Conservation (phyloP, 2,113 vertebrate species). For the Danionella cerebrum region DNA sequence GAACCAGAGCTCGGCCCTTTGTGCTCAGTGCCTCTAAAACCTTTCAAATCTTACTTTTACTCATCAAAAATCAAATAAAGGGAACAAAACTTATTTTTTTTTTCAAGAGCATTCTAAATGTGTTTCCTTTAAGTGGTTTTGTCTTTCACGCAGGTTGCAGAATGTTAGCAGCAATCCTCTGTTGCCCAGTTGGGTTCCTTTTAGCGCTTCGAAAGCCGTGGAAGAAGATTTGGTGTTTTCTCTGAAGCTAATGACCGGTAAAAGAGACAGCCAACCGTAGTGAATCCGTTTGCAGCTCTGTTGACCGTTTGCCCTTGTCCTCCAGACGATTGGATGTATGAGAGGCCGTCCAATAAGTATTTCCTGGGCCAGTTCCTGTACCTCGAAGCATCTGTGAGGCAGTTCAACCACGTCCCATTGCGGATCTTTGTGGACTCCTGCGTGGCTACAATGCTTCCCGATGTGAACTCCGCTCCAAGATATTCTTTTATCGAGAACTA, state of each 20-base stretch:
- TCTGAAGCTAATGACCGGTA: slow-evolving; percentile 29
- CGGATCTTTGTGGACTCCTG: slow-evolving; percentile 33
- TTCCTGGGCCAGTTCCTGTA: slow-evolving; percentile 23
- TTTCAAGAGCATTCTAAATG: too few relatives aligned
- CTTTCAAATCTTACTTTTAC: too few relatives aligned
- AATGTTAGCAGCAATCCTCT: slow-evolving; percentile 26
- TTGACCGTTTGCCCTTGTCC: neutral
- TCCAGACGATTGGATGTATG: slow-evolving; percentile 27
- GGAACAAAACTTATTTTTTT: too few relatives aligned
- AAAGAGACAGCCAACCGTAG: too few relatives aligned
- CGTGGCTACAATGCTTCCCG: slow-evolving; percentile 25
- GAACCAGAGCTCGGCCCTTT: too few relatives aligned
- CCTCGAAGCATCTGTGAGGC: slow-evolving; percentile 11
- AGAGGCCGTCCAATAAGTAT: slow-evolving; percentile 15
- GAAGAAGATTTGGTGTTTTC: slow-evolving; percentile 10
- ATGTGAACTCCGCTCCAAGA: neutral
- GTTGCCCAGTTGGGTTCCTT: slow-evolving; percentile 10
- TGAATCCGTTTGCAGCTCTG: too few relatives aligned
- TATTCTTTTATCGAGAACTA: slow-evolving; percentile 30
- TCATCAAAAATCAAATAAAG: too few relatives aligned
- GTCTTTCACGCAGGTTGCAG: slow-evolving; percentile 19
- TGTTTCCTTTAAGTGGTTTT: too few relatives aligned
- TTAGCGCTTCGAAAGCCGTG: neutral
- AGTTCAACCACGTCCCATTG: slow-evolving; percentile 17
- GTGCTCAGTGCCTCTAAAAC: too few relatives aligned